phyloP scores from a whole-genome alignment of 92 coral and sea anemone genomes.

The Parazoanthus atlanticus region DNA sequence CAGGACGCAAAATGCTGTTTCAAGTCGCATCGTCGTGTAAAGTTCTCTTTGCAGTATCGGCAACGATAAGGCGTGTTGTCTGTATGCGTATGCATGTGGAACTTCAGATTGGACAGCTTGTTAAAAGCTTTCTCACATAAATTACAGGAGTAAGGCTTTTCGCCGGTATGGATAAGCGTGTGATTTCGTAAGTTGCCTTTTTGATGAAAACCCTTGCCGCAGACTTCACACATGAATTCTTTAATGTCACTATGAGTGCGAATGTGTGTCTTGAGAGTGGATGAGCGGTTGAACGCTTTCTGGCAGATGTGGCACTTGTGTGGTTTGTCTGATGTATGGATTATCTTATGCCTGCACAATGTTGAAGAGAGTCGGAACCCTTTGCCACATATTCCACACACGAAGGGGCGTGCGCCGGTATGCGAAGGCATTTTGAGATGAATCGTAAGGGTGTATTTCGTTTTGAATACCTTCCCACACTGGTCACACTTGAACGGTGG shows the following conservation, averaged over 20 bases:
- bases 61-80: constrained; percentile 97
- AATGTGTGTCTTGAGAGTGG: constrained; percentile 97
- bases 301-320: constrained; percentile 94
- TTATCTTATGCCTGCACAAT: constrained; percentile 95
- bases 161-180: constrained; percentile 94
- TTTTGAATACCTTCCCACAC: constrained; percentile 96
- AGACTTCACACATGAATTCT: constrained; percentile 89
- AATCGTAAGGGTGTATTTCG: constrained; percentile 95
- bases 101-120: constrained; percentile 95
- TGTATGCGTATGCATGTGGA: constrained; percentile 96
- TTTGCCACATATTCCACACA: constrained; percentile 97
- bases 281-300: constrained; percentile 98
- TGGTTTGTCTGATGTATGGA: constrained; percentile 95
- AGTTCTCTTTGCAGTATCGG: constrained; percentile 83
- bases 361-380: constrained; percentile 98
- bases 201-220: constrained; percentile 98
- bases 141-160: constrained; percentile 93
- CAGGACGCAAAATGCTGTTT: constrained; percentile 79
- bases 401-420: constrained; percentile 99
- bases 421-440: constrained; percentile 99
- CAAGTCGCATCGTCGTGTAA: constrained; percentile 95
- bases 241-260: constrained; percentile 93
- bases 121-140: constrained; percentile 96
- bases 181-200: constrained; percentile 99
- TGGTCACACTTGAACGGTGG: constrained; percentile 89